Evolutionary conservation across 2,113 vertebrate genomes (phyloP).

Genomic region (Aptenodytes patagonicus): DNA sequence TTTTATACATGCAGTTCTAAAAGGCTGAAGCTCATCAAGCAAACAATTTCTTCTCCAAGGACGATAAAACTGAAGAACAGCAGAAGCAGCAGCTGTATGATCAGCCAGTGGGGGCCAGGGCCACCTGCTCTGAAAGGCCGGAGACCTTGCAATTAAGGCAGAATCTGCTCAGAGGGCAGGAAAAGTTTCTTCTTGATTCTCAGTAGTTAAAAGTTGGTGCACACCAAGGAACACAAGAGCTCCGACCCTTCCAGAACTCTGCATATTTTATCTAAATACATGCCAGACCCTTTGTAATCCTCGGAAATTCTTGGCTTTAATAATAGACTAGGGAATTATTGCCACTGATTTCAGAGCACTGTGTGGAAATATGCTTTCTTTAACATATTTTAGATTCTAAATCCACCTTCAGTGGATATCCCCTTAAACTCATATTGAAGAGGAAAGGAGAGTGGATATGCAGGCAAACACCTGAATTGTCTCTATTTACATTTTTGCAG

Average conservation of each 20-base stretch:
- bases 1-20: not conserved
- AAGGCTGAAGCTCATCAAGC: not conserved
- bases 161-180: not conserved
- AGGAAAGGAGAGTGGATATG: not conserved
- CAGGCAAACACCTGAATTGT: not conserved
- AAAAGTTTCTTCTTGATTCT: not conserved
- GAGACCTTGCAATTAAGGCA: not conserved
- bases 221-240: not conserved
- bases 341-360: not conserved
- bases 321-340: not conserved
- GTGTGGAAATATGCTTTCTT: not conserved
- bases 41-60: slow-evolving; percentile 6
- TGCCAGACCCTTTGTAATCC: not conserved
- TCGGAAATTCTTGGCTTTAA: not conserved
- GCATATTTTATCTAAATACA: not conserved
- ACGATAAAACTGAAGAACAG: not conserved
- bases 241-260: not conserved
- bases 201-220: not conserved
- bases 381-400: not conserved
- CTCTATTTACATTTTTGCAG: not conserved
- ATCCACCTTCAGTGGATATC: not conserved
- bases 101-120: not conserved
- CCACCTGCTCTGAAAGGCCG: slow-evolving; percentile 3
- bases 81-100: not conserved
- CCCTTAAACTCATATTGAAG: not conserved